Evolutionary conservation across 2,888 invertebrate genomes (phyloP).

Genomic region (Torymus tubicola): DNA sequence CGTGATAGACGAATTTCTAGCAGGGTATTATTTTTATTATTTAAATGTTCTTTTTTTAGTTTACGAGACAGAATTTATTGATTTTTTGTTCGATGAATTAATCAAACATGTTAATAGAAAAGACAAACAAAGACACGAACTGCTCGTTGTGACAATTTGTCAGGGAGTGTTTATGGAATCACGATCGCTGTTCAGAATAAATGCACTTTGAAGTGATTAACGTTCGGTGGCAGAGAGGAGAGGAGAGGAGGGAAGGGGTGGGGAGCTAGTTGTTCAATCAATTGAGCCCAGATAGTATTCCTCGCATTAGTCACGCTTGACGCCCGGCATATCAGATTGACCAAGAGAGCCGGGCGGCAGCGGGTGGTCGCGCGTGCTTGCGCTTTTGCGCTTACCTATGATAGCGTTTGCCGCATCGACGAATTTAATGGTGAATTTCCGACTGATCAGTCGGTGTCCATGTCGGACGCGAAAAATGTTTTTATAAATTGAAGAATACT

Average conservation of each 20-base stretch:
- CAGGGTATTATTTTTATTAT: no score
- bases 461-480: no score
- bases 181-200: conserved; percentile 3
- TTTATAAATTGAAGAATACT: no score
- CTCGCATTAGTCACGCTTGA: conserved; percentile 34
- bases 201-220: conserved; percentile 38
- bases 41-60: no score
- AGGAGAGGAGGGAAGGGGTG: not conserved
- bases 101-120: no score
- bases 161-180: not conserved
- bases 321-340: conserved; percentile 41
- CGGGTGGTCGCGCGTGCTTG: not conserved
- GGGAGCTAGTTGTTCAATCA: conserved; percentile 26
- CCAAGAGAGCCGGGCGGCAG: not conserved
- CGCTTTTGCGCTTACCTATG: conserved; percentile 15
- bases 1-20: no score
- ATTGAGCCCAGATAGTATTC: conserved; percentile 38
- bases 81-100: not conserved
- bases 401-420: not conserved
- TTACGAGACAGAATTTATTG: no score
- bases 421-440: conserved; percentile 22
- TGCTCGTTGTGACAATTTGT: not conserved
- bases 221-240: not conserved
- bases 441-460: no score
- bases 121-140: not conserved